A percentile compares a stretch with the other conserved stretches of the same genome.
These are phyloP conservation scores for Scolopax mira DNA, from an alignment of 2,113 vertebrate species.

Conservation along the genomic window DNA sequence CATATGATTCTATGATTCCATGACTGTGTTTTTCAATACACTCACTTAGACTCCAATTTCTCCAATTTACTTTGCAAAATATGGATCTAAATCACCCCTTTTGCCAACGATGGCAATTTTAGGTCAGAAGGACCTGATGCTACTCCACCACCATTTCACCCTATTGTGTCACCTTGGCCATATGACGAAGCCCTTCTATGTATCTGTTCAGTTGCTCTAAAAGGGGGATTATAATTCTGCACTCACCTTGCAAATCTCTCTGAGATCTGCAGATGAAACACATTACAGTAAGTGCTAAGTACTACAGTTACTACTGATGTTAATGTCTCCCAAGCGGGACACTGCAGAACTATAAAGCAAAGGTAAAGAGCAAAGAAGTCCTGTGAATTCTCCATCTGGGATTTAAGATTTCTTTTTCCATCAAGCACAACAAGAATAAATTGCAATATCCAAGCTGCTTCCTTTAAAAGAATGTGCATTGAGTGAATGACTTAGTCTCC, in stretches of 20 bases:
- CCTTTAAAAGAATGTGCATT: not conserved
- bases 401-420: constrained; percentile 22
- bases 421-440: constrained; percentile 27
- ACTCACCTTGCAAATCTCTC: not conserved
- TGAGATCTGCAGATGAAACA: not conserved
- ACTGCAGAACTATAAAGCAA: constrained; percentile 7
- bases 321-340: not conserved
- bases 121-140: not conserved
- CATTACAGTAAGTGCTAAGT: not conserved
- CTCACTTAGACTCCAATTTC: not conserved
- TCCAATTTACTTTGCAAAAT: not conserved
- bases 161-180: not conserved
- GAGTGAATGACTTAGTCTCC: constrained; percentile 39
- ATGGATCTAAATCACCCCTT: not conserved
- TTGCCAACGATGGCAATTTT: not conserved
- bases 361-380: constrained; percentile 6
- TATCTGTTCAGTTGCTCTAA: not conserved
- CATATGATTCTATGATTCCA: no score
- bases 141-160: not conserved
- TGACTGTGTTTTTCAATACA: not conserved
- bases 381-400: constrained; percentile 4
- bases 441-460: constrained; percentile 9
- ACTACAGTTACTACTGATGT: not conserved
- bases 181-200: not conserved
- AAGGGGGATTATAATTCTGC: not conserved